Base-by-base conservation (phyloP, 2,797 vertebrate species). In the Cetoscarus ocellatus region DNA sequence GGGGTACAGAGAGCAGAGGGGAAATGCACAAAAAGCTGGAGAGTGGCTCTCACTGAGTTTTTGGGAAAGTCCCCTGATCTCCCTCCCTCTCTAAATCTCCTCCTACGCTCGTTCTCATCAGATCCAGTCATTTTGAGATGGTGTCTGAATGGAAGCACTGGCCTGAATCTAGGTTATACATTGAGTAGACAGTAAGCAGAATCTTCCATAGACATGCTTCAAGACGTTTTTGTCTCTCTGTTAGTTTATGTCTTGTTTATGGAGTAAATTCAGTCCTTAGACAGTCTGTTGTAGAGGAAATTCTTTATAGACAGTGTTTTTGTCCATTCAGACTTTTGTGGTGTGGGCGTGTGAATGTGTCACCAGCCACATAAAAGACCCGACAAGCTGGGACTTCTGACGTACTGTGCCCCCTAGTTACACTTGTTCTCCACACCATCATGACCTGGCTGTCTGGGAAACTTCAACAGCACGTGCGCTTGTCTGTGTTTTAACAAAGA, bases 401-500 rank as follows among this genome's bases (percentile, higher is more conserved):
- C 61, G 12, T 65, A 43, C 40, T 56, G 43, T 61, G 10, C 43
- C 66, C 56, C 57, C 57, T 36, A 14, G 58, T 64, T 40, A 73
- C 43, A n/a, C 54, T 62, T 36, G 14, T 18, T 17, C 56, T 56
- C 44, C 52, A 54, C 45, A 60, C 66, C 27, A 1, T 70, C 70
- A 19, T 56, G 79, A 74, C 70, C 61, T 88, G 87, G 83, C 79
- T 70, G 82, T 92, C 86, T 91, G 77, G 80, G 74, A 85, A 70
- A 55, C 85, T 83, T 55, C 56, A 17, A 44, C 63, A 70, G 76
- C 44, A 19, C 69, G 77, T 83, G 69, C 84, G 72, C 42, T 54
- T 70, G 76, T 90, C 67, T 89, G 83, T 75, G 82, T 85, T 85
- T 86, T 66, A 70, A 70, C 59, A 74, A 64, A 74, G 49, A 65